phyloP scores from a whole-genome alignment of 2,113 vertebrate genomes.

The Lagopus muta region DNA sequence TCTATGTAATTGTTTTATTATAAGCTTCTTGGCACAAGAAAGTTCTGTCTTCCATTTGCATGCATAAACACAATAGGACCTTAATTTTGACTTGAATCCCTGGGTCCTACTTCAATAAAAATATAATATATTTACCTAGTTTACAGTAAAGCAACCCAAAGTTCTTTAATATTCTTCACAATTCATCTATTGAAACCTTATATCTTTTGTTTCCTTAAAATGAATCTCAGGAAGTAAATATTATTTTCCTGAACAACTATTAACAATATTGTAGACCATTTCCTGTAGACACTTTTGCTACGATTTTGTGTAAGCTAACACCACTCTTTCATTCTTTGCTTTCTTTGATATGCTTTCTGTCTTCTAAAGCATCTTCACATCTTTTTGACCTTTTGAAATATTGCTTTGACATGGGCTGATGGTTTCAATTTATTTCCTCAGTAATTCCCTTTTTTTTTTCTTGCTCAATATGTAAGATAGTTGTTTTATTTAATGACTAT shows the following conservation, averaged over 20 bases:
- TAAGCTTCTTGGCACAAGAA: not conserved
- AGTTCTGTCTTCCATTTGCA: not conserved
- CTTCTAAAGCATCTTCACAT: not conserved
- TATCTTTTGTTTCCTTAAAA: not conserved
- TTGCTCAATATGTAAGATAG: not conserved
- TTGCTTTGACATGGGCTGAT: not conserved
- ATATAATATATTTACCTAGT: not conserved
- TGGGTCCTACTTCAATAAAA: not conserved
- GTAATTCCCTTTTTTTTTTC: not conserved
- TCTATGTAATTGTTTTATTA: not conserved
- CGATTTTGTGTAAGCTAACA: not conserved
- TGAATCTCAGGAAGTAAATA: not conserved
- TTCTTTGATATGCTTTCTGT: not conserved
- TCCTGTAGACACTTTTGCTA: not conserved
- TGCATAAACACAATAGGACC: conserved; percentile 2
- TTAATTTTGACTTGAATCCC: not conserved
- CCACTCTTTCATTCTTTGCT: not conserved
- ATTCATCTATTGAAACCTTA: not conserved
- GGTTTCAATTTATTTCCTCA: not conserved
- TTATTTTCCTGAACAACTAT: not conserved
- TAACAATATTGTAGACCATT: not conserved
- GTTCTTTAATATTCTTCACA: not conserved
- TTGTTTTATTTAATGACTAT: not conserved
- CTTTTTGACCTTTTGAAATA: not conserved
- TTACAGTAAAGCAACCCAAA: not conserved